phyloP scores from a whole-genome alignment of 2,888 invertebrate genomes.

The Protodeltote pygarga region DNA sequence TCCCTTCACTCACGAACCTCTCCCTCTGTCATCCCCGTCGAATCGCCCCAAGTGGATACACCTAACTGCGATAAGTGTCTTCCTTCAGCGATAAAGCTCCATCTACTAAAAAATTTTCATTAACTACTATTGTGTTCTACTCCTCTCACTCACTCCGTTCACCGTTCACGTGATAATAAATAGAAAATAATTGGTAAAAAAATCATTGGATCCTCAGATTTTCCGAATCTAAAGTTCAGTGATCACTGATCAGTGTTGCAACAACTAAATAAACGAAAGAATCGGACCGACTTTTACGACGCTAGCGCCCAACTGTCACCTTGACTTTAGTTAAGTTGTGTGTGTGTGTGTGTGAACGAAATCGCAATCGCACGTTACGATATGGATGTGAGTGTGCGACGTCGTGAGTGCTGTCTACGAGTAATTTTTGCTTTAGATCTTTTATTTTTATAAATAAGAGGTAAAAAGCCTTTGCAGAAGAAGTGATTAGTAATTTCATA shows the following conservation, averaged over 20 bases:
- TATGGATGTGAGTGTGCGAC: slow-evolving; percentile 84
- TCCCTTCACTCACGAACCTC: no score
- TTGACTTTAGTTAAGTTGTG: slow-evolving; percentile 60
- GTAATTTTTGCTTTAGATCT: slow-evolving; percentile 84
- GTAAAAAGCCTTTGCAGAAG: slow-evolving; percentile 75
- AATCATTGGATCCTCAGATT: no score
- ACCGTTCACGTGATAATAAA: no score
- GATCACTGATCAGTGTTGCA: slow-evolving; percentile 49
- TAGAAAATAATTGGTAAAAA: no score
- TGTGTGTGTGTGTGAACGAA: slow-evolving; percentile 65
- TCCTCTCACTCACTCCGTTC: no score
- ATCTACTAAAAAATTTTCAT: no score
- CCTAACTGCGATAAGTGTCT: no score
- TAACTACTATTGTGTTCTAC: no score
- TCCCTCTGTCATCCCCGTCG: no score
- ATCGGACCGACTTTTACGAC: slow-evolving; percentile 53
- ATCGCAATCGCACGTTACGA: slow-evolving; percentile 81
- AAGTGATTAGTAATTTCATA: slow-evolving; percentile 78
- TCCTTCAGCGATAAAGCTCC: no score
- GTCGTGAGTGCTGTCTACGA: slow-evolving; percentile 84
- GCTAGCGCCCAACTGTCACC: slow-evolving; percentile 73
- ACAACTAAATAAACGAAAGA: slow-evolving; percentile 30
- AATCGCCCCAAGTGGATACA: no score
- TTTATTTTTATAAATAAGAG: slow-evolving; percentile 85
- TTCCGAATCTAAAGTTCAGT: no score